These are phyloP conservation scores for Xylota segnis DNA, from an alignment of 2,888 invertebrate species.

Conservation along the genomic window DNA sequence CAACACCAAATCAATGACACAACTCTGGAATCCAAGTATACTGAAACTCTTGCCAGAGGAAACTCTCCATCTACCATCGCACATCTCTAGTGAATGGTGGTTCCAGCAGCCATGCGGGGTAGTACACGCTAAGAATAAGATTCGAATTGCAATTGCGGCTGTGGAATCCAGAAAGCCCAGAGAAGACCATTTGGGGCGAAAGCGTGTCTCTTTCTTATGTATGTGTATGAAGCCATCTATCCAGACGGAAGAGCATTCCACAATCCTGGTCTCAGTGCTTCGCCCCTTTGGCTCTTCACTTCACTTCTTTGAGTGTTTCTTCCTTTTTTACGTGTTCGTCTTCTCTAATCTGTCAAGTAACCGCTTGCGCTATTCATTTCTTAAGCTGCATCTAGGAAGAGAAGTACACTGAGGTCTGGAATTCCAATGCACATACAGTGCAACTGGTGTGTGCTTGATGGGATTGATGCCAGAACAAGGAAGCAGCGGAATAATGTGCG, in stretches of 20 bases:
- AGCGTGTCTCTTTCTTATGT: conserved; percentile 51
- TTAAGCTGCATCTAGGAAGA: conserved; percentile 43
- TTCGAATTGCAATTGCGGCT: conserved; percentile 57
- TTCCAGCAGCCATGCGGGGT: conserved; percentile 14
- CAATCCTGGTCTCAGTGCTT: conserved; percentile 60
- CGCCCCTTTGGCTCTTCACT: conserved; percentile 7
- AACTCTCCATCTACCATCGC: conserved; percentile 54
- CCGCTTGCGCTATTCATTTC: conserved; percentile 58
- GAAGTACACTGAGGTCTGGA: conserved; percentile 51
- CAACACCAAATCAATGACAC: conserved; percentile 68
- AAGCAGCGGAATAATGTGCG: conserved; percentile 60
- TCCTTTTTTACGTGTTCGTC: conserved; percentile 9
- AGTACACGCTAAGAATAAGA: conserved; percentile 49
- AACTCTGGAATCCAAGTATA: conserved; percentile 69
- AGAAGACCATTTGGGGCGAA: conserved; percentile 72
- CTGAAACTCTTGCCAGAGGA: conserved; percentile 52
- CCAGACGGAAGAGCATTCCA: conserved; percentile 75
- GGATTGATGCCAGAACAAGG: conserved; percentile 60
- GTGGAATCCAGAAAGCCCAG: conserved; percentile 65
- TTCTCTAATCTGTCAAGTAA: conserved; percentile 71
- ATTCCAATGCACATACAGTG: conserved; percentile 50
- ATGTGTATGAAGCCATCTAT: conserved; percentile 37
- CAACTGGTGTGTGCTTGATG: conserved; percentile 49
- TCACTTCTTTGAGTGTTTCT: conserved; percentile 53
- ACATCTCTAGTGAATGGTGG: conserved; percentile 37